These are phyloP conservation scores for Poeciliopsis turneri DNA, from an alignment of 2,797 vertebrate genomes.

Conservation along the genomic window DNA sequence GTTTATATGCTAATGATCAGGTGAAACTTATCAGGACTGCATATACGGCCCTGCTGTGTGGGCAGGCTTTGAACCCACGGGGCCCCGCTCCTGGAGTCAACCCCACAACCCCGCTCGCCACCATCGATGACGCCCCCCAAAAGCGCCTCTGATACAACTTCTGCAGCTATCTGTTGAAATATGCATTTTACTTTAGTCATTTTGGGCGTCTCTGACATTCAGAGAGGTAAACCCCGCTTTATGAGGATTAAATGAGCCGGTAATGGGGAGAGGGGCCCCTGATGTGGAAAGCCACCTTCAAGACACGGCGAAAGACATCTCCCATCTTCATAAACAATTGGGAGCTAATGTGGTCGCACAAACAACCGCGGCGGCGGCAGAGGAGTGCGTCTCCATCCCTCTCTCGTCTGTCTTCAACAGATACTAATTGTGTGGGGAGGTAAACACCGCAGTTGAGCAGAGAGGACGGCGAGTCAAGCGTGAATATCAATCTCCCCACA, in stretches of 20 bases:
- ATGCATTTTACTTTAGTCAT: slow-evolving; percentile 64
- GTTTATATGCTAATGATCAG: slow-evolving; percentile 46
- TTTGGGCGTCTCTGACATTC: slow-evolving; percentile 41
- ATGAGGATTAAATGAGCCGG: slow-evolving; percentile 69
- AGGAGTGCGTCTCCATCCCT: slow-evolving; percentile 45
- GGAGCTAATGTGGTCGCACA: slow-evolving; percentile 60
- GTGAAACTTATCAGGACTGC: slow-evolving; percentile 14
- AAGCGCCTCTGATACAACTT: slow-evolving; percentile 60
- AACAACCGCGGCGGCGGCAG: slow-evolving; percentile 21
- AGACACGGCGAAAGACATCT: slow-evolving; percentile 71
- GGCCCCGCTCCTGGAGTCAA: slow-evolving; percentile 14
- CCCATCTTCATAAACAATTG: slow-evolving; percentile 75
- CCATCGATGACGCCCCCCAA: slow-evolving; percentile 14
- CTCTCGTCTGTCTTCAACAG: slow-evolving; percentile 70
- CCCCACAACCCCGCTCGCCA: not conserved
- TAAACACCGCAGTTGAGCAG: slow-evolving; percentile 82
- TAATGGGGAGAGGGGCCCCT: slow-evolving; percentile 55
- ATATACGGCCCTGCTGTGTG: slow-evolving; percentile 4
- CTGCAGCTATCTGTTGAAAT: slow-evolving; percentile 59
- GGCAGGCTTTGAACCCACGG: slow-evolving; percentile 14
- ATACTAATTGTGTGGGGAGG: slow-evolving; percentile 84
- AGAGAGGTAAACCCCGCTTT: slow-evolving; percentile 53
- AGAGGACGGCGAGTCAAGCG: slow-evolving; percentile 80
- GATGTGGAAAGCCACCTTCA: slow-evolving; percentile 73
- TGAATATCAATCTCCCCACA: slow-evolving; percentile 86